Percentiles rank a stretch among this genome's conserved stretches.
Conservation (phyloP, 2,797 vertebrate genomes). For the Cryptoblepharus egeriae region DNA sequence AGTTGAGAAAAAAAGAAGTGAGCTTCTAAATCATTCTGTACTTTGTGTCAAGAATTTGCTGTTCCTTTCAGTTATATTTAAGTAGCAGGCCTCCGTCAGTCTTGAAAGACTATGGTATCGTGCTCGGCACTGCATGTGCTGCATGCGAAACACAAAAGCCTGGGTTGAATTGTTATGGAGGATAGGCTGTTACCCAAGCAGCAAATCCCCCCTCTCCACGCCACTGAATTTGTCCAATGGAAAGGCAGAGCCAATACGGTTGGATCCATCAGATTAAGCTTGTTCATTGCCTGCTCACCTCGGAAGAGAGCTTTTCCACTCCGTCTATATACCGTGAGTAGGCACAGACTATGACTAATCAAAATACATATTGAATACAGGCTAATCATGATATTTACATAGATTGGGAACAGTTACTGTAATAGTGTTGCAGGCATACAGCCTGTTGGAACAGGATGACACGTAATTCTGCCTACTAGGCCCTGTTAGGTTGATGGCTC, state of each 20-base stretch:
- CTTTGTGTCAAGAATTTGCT: background rate
- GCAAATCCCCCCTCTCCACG: no score
- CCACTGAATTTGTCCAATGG: no score
- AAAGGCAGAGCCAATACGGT: no score
- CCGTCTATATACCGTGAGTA: background rate
- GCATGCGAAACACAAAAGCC: no score
- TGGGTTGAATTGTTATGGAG: no score
- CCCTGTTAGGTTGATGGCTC: background rate
- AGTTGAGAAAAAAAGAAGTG: background rate
- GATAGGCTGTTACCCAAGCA: no score
- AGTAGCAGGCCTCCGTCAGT: no score
- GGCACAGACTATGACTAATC: background rate
- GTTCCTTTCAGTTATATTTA: background rate
- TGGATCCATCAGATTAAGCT: background rate
- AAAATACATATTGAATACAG: background rate
- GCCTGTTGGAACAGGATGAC: background rate
- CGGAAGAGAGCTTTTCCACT: no score
- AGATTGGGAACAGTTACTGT: background rate
- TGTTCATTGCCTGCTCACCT: background rate
- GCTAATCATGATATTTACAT: background rate
- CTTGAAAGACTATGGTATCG: no score
- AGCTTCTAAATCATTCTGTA: background rate
- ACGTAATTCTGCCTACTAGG: background rate
- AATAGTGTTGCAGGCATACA: background rate
- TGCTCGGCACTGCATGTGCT: no score